Evolutionary conservation across 2,888 invertebrate species (phyloP).

Genomic region (Caenorhabditis japonica): DNA sequence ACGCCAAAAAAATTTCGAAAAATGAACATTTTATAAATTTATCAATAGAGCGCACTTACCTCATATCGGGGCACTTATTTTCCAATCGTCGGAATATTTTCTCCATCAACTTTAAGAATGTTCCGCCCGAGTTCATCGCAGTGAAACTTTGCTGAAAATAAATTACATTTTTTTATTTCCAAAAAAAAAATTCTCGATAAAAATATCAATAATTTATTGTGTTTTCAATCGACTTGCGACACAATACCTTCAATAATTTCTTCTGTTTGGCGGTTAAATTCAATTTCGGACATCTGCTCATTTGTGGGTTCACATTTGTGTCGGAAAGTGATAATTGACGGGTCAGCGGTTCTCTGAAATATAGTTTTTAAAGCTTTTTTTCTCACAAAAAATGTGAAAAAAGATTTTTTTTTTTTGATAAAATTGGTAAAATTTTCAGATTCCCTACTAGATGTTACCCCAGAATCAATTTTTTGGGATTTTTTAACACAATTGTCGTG

Average conservation of each 20-base stretch:
- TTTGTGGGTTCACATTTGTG: slow-evolving; percentile 57
- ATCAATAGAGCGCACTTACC: slow-evolving; percentile 32
- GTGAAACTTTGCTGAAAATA: slow-evolving; percentile 58
- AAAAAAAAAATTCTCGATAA: background rate
- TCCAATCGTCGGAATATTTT: slow-evolving; percentile 64
- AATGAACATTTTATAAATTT: background rate
- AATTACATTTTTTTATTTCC: background rate
- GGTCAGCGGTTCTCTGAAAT: slow-evolving; percentile 53
- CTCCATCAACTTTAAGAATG: slow-evolving; percentile 64
- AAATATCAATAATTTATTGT: too few relatives aligned
- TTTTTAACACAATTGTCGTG: too few relatives aligned
- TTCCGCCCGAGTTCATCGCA: slow-evolving; percentile 59
- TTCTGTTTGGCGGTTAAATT: slow-evolving; percentile 55
- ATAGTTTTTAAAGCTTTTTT: slow-evolving; percentile 22
- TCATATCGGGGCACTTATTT: slow-evolving; percentile 63
- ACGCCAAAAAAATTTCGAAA: background rate
- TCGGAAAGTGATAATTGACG: slow-evolving; percentile 60
- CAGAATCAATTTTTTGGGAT: too few relatives aligned
- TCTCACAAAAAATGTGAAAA: background rate
- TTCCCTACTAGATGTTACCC: too few relatives aligned
- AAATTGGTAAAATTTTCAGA: too few relatives aligned
- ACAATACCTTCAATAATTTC: slow-evolving; percentile 55
- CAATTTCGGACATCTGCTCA: slow-evolving; percentile 45
- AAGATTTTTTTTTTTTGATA: background rate
- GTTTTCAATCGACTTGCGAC: too few relatives aligned